Percentiles rank a stretch among this genome's conserved stretches.
phyloP scores from a whole-genome alignment of 2,888 invertebrate species.

The Iphiclides podalirius region DNA sequence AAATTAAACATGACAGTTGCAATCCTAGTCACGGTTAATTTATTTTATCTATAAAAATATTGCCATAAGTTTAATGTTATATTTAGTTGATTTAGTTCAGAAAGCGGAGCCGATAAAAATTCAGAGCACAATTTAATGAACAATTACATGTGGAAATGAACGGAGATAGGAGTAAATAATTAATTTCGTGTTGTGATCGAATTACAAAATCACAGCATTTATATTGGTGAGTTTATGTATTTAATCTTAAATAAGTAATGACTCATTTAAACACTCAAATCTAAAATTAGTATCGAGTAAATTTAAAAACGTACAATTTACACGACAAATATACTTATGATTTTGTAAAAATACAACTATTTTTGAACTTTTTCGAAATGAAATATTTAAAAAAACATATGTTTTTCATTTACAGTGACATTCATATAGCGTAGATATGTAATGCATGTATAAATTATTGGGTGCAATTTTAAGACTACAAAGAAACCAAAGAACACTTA shows the following conservation, averaged over 20 bases:
- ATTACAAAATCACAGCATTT: constrained; percentile 1
- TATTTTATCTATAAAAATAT: too few relatives aligned
- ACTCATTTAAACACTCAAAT: constrained; percentile 5
- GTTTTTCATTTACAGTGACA: background rate
- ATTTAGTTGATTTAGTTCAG: too few relatives aligned
- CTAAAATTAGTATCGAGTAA: constrained; percentile 5
- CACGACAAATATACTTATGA: background rate
- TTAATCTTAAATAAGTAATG: constrained; percentile 1
- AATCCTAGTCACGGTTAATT: too few relatives aligned
- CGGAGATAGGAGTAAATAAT: background rate
- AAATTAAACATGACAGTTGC: too few relatives aligned
- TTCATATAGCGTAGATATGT: background rate
- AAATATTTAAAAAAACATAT: too few relatives aligned
- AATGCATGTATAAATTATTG: constrained; percentile 21
- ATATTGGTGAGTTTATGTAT: constrained; percentile 9
- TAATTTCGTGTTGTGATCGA: background rate
- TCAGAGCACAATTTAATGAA: background rate
- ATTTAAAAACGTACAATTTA: background rate
- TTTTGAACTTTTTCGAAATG: background rate
- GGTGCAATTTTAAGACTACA: constrained; percentile 3
- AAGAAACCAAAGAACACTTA: constrained; percentile 26
- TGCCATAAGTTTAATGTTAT: too few relatives aligned
- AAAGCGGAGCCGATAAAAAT: background rate
- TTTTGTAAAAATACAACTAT: background rate
- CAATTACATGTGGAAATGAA: background rate